Percentiles rank a stretch among this genome's conserved stretches.
These are phyloP conservation scores for Catostomus latipinnis DNA, from an alignment of 2,797 vertebrate genomes.

Conservation along the genomic window DNA sequence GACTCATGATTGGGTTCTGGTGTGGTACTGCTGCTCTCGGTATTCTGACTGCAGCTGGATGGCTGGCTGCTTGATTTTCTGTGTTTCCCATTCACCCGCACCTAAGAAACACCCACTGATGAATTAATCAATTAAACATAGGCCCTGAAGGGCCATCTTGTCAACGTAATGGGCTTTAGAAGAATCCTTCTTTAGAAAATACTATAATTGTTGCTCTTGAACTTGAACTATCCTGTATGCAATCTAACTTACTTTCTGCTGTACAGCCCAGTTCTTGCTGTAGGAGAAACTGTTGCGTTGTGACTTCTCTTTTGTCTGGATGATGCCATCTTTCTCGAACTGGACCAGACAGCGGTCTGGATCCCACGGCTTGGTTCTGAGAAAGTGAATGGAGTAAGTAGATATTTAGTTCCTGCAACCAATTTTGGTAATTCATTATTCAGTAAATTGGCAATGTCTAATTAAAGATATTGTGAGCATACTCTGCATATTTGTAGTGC, in stretches of 20 bases:
- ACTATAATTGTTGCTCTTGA: not conserved
- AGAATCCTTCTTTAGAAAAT: not conserved
- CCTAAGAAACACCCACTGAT: constrained; percentile 60
- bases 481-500: constrained; percentile 91
- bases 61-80: constrained; percentile 94
- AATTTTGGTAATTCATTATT: not conserved
- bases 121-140: constrained; percentile 5
- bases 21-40: constrained; percentile 93
- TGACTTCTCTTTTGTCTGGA: constrained; percentile 85
- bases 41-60: constrained; percentile 93
- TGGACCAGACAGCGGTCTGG: constrained; percentile 84
- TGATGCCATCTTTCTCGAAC: constrained; percentile 89
- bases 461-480: constrained; percentile 45
- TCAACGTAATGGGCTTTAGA: not conserved
- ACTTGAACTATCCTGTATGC: no score
- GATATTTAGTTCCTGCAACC: not conserved
- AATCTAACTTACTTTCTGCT: constrained; percentile 79
- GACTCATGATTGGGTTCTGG: constrained; percentile 92
- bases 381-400: not conserved
- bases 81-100: constrained; percentile 75
- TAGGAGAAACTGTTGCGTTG: constrained; percentile 75
- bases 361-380: constrained; percentile 88
- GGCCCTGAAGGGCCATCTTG: no score
- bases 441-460: not conserved
- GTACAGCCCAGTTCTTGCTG: constrained; percentile 78